phyloP scores from a whole-genome alignment of 1,140 invertebrate species.

The Drosophila micromelanica region DNA sequence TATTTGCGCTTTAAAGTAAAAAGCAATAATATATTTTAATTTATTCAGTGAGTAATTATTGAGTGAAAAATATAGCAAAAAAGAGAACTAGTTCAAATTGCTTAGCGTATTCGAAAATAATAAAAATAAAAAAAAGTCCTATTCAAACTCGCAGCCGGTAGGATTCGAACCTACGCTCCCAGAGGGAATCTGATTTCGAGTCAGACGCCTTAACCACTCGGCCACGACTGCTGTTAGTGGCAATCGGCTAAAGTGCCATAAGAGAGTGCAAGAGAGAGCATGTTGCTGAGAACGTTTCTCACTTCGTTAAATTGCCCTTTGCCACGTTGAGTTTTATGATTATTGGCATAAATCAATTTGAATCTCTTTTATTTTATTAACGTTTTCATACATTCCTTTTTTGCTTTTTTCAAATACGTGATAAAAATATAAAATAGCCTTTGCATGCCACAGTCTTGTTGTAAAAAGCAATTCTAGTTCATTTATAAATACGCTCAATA shows the following conservation, averaged over 20 bases:
- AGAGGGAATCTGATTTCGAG: constrained; percentile 94
- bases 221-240: constrained; percentile 85
- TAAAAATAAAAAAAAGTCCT: not conserved
- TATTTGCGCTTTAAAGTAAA: constrained; percentile 34
- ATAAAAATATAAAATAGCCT: not conserved
- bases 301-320: not conserved
- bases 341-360: constrained; percentile 1
- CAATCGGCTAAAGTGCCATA: constrained; percentile 6
- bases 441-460: constrained; percentile 2
- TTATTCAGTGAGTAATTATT: constrained; percentile 14
- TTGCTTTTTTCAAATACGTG: not conserved
- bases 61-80: not conserved
- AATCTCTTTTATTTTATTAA: not conserved
- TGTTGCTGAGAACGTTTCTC: not conserved
- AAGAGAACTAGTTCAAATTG: too few species aligned
- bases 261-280: constrained; percentile 1
- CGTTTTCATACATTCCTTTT: not conserved
- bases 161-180: constrained; percentile 94
- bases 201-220: constrained; percentile 95
- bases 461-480: not conserved
- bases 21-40: not conserved
- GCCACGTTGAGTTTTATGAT: constrained; percentile 35
- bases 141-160: constrained; percentile 88
- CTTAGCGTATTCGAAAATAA: not conserved
- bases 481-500: not conserved